Base-by-base conservation (phyloP, 2,888 invertebrate genomes). In the Chelonus formosanus region DNA sequence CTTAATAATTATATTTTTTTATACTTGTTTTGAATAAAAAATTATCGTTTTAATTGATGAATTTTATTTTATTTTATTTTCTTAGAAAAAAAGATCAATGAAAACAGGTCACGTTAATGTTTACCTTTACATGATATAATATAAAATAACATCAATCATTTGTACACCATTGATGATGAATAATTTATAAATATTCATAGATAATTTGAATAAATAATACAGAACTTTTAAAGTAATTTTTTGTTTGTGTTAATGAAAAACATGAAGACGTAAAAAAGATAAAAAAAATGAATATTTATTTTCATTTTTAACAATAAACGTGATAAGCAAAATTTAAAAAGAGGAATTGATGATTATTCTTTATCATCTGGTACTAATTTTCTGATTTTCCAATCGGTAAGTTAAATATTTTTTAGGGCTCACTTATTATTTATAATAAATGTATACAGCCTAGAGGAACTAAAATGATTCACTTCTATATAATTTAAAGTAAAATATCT, bases 151-250 rank as follows among this genome's bases (percentile, higher is more conserved):
- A 68, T 61, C 68, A 57, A 71, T 68, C 75, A 70, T 78, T 76
- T 77, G 72, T 78, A 78, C 75, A 75, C 73, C 76, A 75, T 72
- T 76, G 74, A 73, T 48, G 31, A 48, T 48, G 5, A 31, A 48
- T 74, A 77, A 79, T 78, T 79, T 79, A 79, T 76, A 79, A 78
- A 80, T 20, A 20, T 20, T 20, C 20, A 20, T 20, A 20, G 20
- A 20, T 20, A 20, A 20, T 20, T 20, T 20, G 1, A 20, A 20
- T 20, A 20, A 20, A 20, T 20, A 20, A 20, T 20, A 20, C 2
- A 20, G 20, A 20, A 20, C 20, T 20, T 20, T 20, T 20, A 20
- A 20, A 20, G 20, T 20, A 20, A 20, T 20, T 20, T 20, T 45
- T 65, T 48, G 40, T 58, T 64, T 20, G 31, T 48, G 10, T 10